These are phyloP conservation scores for Coregonus suidteri DNA, from an alignment of 2,797 vertebrate genomes.

Conservation along the genomic window DNA sequence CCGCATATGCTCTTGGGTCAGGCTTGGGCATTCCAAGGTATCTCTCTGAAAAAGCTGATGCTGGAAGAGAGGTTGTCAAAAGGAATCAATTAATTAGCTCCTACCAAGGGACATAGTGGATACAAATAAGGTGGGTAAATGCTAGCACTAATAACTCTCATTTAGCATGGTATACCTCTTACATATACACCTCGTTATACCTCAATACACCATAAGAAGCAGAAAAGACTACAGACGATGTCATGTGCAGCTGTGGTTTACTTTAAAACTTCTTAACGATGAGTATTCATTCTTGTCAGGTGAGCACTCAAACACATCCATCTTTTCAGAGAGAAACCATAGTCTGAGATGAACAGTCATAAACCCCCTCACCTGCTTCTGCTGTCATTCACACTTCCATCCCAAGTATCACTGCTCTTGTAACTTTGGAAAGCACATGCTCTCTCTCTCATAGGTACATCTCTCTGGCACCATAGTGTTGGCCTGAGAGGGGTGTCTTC, in stretches of 20 bases:
- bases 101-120: no score
- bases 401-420: not conserved
- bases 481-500: no score
- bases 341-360: no score
- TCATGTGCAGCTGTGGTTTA: not conserved
- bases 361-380: no score
- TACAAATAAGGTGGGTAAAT: no score
- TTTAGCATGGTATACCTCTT: no score
- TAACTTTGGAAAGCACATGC: no score
- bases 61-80: constrained; percentile 62
- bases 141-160: no score
- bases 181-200: not conserved
- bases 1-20: constrained; percentile 88
- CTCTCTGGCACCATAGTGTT: constrained; percentile 21
- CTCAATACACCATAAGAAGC: not conserved
- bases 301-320: not conserved
- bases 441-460: not conserved
- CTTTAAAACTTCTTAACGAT: not conserved
- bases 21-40: constrained; percentile 90
- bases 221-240: not conserved
- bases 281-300: not conserved
- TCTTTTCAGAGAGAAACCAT: no score
- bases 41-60: constrained; percentile 94
- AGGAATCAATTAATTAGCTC: no score
- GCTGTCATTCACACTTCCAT: constrained; percentile 34